Evolutionary conservation across 1,140 invertebrate species (phyloP).

Genomic region (Mya arenaria): DNA sequence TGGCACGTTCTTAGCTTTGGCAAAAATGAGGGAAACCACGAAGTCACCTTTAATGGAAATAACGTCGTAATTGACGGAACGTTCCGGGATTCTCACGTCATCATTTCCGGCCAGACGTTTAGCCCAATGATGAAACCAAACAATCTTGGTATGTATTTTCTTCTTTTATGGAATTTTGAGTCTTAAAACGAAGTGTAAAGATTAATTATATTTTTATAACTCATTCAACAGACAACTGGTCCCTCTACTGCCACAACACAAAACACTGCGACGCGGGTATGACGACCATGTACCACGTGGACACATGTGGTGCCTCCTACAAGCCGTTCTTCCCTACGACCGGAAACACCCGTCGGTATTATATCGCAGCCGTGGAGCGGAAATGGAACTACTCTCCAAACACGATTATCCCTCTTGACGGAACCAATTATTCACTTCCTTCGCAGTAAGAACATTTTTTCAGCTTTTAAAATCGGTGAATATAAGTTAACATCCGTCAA

Average conservation of each 20-base stretch:
- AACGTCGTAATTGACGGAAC: slow-evolving; percentile 61
- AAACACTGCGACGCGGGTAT: slow-evolving; percentile 60
- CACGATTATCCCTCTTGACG: slow-evolving; percentile 62
- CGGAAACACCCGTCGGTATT: slow-evolving; percentile 65
- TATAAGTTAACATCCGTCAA: no score
- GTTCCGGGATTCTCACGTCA: slow-evolving; percentile 64
- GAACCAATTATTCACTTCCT: slow-evolving; percentile 58
- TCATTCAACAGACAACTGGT: slow-evolving; percentile 71
- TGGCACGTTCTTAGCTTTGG: slow-evolving; percentile 76
- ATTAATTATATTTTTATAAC: no score
- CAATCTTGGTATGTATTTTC: slow-evolving; percentile 65
- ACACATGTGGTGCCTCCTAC: slow-evolving; percentile 25
- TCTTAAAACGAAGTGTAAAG: no score
- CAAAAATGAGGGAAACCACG: slow-evolving; percentile 61
- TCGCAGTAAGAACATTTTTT: background rate
- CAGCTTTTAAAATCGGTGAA: no score
- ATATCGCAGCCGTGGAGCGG: slow-evolving; percentile 75
- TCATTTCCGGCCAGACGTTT: slow-evolving; percentile 69
- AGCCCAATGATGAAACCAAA: slow-evolving; percentile 70
- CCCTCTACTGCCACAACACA: slow-evolving; percentile 63
- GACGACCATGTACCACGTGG: slow-evolving; percentile 59
- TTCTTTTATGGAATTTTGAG: no score
- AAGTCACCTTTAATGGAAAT: slow-evolving; percentile 63
- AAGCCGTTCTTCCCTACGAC: background rate
- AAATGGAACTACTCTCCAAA: slow-evolving; percentile 76